Evolutionary conservation across 2,888 invertebrate genomes (phyloP).

Genomic region (Dioctria rufipes): DNA sequence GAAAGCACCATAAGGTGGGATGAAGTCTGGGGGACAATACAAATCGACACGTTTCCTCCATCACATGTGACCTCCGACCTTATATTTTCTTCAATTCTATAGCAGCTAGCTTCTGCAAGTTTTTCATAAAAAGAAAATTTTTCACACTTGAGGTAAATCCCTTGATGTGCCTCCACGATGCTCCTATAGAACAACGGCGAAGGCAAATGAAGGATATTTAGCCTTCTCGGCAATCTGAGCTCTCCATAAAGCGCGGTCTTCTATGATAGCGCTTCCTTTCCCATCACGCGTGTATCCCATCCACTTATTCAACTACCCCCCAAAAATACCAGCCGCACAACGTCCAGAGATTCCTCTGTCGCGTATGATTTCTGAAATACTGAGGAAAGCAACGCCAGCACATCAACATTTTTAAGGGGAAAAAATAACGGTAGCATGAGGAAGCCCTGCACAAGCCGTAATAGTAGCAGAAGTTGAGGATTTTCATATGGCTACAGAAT

Average conservation of each 20-base stretch:
- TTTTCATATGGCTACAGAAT: constrained; percentile 21
- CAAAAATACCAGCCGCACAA: not conserved
- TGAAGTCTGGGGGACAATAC: too few relatives aligned
- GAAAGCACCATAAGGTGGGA: too few relatives aligned
- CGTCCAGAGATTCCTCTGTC: constrained; percentile 7
- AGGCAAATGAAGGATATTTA: constrained; percentile 20
- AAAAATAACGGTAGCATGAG: constrained; percentile 12
- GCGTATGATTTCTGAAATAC: not conserved
- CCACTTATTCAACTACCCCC: constrained; percentile 14
- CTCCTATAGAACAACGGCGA: not conserved
- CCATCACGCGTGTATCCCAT: constrained; percentile 35
- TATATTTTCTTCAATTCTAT: not conserved
- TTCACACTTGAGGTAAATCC: constrained; percentile 49
- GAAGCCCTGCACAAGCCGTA: not conserved
- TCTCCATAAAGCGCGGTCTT: constrained; percentile 24
- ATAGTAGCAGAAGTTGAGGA: constrained; percentile 34
- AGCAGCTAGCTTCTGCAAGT: constrained; percentile 14
- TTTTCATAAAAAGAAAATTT: constrained; percentile 42
- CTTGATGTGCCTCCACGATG: not conserved
- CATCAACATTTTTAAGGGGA: constrained; percentile 31
- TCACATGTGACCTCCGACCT: constrained; percentile 23
- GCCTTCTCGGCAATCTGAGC: constrained; percentile 34
- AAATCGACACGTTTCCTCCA: constrained; percentile 48
- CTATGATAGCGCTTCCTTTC: constrained; percentile 12
- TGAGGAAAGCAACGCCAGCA: constrained; percentile 20